Conservation (phyloP, 2,888 invertebrate species). For the Steinernema scapterisci region DNA sequence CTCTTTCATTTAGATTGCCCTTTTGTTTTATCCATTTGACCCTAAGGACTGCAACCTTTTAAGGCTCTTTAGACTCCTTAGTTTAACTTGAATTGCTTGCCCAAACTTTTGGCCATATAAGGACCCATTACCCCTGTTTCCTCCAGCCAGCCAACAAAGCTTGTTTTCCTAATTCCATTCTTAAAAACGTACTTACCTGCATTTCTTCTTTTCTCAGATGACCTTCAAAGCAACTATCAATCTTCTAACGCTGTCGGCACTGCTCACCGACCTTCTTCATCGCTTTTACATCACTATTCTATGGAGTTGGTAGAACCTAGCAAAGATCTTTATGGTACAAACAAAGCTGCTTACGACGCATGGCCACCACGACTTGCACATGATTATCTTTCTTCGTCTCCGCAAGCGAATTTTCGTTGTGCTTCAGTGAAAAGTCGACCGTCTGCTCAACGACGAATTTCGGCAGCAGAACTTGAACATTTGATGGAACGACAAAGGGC, state of each 20-base stretch:
- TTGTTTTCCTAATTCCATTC: background rate
- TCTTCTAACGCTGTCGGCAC: background rate
- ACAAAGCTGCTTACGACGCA: background rate
- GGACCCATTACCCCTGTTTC: too few relatives aligned
- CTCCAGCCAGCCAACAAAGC: too few relatives aligned
- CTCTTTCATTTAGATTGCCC: too few relatives aligned
- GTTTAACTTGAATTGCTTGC: too few relatives aligned
- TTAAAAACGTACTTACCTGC: background rate
- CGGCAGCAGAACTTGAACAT: slow-evolving; percentile 88
- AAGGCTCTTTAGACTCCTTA: too few relatives aligned
- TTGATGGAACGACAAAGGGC: slow-evolving; percentile 81
- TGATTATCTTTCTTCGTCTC: background rate
- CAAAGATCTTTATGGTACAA: slow-evolving; percentile 7
- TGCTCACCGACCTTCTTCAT: background rate
- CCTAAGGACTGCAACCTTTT: too few relatives aligned
- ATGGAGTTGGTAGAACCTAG: background rate
- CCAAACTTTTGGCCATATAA: too few relatives aligned
- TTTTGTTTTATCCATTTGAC: too few relatives aligned
- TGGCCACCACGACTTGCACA: background rate
- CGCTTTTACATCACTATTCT: slow-evolving; percentile 3
- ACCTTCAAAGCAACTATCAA: background rate
- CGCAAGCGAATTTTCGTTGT: slow-evolving; percentile 41
- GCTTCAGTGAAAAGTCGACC: slow-evolving; percentile 55
- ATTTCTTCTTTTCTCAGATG: slow-evolving; percentile 23
- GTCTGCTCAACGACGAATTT: slow-evolving; percentile 81